Evolutionary conservation across 2,888 invertebrate species (phyloP), one percentile per base, ranked within the genome.

Genomic region (Acanthopleura granulata): DNA sequence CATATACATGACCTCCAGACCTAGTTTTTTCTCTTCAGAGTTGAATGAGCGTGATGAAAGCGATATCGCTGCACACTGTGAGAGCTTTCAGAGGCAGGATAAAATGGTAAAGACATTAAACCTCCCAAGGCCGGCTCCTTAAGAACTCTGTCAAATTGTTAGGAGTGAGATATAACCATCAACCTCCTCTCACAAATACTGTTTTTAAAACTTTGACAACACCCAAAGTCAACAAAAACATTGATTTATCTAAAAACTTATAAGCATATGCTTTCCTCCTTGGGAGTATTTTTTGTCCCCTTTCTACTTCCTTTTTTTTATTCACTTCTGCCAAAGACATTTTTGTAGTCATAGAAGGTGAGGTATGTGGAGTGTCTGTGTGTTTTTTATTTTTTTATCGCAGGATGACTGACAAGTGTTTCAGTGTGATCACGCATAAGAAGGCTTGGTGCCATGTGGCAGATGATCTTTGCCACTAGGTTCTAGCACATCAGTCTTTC

Each of bases 1-100:
- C 66, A 66, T 66, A 27, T 22, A 27, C 66, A 66, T 66, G 66
- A 66, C 66, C 66, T 66, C 66, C 29, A 66, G 29, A 66, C 66
- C 66, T 66, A 66, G 27, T 66, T 66, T 66, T 66, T 66, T 66
- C 29, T 57, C 22, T 57, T 57, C 57, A 18, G n/a, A 18, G 22
- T 12, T 57, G 57, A 57, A 57, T 57, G n/a, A 57, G 57, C 22
- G 12, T 57, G 57, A 57, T 57, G 57, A 57, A 57, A 57, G 57
- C 12, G 57, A 57, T 57, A 57, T 3, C 22, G 12, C 57, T 12
- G 12, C 22, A 18, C n/a, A 57, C 57, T 22, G 22, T 57, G 57
- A 18, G 22, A 57, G 57, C 22, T 22, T 57, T 57, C 57, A n/a
- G 18, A 57, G 57, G 6, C 6, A 12, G 18, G 22, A 57, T n/a